Percentiles rank a stretch among this genome's conserved stretches.
Evolutionary conservation across 2,113 vertebrate species (phyloP).

Genomic region (Monarcha castaneiventris): DNA sequence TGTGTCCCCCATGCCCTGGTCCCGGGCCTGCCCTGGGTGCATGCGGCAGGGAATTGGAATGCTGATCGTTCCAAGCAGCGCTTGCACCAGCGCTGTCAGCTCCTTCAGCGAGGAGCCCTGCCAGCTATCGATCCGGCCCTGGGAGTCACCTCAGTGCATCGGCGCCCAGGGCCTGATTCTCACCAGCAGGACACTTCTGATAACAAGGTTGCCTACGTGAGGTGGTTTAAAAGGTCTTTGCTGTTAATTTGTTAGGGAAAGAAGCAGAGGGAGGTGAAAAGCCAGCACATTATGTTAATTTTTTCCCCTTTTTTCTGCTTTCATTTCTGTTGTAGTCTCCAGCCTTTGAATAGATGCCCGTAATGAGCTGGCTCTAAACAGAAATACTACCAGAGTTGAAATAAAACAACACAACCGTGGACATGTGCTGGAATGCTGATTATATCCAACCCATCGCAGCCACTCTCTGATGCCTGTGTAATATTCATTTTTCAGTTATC

Average conservation of each 20-base stretch:
- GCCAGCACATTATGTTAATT: conserved; percentile 23
- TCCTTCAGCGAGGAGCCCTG: neutral
- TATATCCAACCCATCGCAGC: neutral
- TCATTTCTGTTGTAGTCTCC: conserved; percentile 34
- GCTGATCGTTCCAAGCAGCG: neutral
- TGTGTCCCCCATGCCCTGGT: neutral
- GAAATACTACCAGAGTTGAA: conserved; percentile 67
- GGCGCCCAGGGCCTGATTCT: conserved; percentile 3
- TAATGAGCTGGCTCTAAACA: conserved; percentile 70
- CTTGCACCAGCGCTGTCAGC: neutral
- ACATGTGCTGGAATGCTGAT: conserved; percentile 22
- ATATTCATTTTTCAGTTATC: conserved; percentile 20
- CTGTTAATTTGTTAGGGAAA: conserved; percentile 54
- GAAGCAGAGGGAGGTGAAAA: conserved; percentile 40
- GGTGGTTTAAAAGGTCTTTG: conserved; percentile 62
- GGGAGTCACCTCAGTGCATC: neutral
- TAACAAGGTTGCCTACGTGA: conserved; percentile 47
- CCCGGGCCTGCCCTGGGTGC: neutral
- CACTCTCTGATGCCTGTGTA: neutral
- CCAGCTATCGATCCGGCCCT: conserved; percentile 35
- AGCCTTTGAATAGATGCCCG: conserved; percentile 61
- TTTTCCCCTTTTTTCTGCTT: neutral
- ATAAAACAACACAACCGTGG: conserved; percentile 61
- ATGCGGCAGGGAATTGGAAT: neutral
- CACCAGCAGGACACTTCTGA: conserved; percentile 43